Percentiles rank a stretch among this genome's conserved stretches.
Conservation (phyloP, 2,113 vertebrate genomes). For the Garra rufa region DNA sequence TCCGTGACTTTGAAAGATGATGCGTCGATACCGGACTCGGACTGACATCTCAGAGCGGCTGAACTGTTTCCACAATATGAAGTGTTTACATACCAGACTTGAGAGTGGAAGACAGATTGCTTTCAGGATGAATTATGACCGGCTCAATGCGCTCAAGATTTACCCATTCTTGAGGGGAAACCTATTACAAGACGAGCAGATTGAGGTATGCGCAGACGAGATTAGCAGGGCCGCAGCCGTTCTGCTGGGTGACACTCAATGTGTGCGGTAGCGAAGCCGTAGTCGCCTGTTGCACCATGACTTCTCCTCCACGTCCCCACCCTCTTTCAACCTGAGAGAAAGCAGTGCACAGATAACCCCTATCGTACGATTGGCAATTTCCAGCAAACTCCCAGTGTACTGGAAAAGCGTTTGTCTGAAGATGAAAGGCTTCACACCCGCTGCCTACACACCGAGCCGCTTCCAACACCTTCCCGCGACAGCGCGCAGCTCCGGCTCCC, state of each 20-base stretch:
- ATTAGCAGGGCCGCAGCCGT: constrained; percentile 61
- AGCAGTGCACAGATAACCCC: constrained; percentile 44
- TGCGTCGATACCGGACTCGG: constrained; percentile 56
- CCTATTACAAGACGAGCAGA: constrained; percentile 72
- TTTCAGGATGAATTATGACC: constrained; percentile 76
- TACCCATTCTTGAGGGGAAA: constrained; percentile 66
- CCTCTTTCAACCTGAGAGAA: constrained; percentile 50
- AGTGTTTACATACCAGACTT: constrained; percentile 69
- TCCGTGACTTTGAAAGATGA: constrained; percentile 53
- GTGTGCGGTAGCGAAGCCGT: constrained; percentile 56
- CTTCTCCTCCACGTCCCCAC: constrained; percentile 62
- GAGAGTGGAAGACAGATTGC: constrained; percentile 67
- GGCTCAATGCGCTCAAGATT: constrained; percentile 72
- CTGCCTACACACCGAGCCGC: constrained; percentile 76
- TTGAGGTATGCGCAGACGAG: constrained; percentile 69
- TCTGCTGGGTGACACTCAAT: constrained; percentile 51
- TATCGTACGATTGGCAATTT: constrained; percentile 59
- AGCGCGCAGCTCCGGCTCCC: constrained; percentile 60
- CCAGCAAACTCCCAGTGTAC: constrained; percentile 65
- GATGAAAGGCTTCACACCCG: constrained; percentile 81
- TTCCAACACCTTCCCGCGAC: constrained; percentile 78
- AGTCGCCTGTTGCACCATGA: constrained; percentile 74
- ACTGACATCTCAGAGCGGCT: constrained; percentile 60
- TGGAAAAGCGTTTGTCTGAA: constrained; percentile 77
- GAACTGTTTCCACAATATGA: constrained; percentile 61